Percentiles rank a stretch among this genome's conserved stretches.
Conservation (phyloP, 2,113 vertebrate genomes). For the Climacteris rufus region DNA sequence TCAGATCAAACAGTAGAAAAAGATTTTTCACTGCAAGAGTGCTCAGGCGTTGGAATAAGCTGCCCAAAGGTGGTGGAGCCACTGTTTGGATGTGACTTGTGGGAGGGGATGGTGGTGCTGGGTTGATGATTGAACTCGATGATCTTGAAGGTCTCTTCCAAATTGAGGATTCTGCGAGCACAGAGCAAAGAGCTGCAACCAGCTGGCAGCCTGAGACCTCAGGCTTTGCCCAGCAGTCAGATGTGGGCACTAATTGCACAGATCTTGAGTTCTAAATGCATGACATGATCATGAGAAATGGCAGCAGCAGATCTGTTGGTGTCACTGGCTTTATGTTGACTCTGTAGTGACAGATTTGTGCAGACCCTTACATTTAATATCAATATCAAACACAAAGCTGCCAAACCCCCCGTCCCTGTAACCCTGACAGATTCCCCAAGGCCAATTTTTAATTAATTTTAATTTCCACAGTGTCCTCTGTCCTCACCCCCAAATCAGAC, state of each 20-base stretch:
- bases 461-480: background rate
- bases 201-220: background rate
- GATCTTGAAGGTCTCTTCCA: background rate
- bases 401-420: too few species aligned
- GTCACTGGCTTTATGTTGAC: background rate
- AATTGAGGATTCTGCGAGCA: background rate
- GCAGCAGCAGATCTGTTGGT: background rate
- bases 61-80: background rate
- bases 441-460: background rate
- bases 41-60: background rate
- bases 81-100: background rate
- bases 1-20: background rate
- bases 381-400: background rate
- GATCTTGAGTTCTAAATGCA: rapidly evolving
- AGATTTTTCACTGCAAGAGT: background rate
- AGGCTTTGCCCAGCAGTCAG: background rate
- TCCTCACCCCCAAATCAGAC: background rate
- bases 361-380: rapidly evolving
- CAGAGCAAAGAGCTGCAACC: background rate
- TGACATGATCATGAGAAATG: rapidly evolving
- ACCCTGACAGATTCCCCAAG: background rate
- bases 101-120: background rate
- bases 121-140: background rate
- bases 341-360: rapidly evolving
- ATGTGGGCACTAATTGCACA: background rate